phyloP scores from a whole-genome alignment of 1,140 invertebrate species.

The Cotesia glomerata region DNA sequence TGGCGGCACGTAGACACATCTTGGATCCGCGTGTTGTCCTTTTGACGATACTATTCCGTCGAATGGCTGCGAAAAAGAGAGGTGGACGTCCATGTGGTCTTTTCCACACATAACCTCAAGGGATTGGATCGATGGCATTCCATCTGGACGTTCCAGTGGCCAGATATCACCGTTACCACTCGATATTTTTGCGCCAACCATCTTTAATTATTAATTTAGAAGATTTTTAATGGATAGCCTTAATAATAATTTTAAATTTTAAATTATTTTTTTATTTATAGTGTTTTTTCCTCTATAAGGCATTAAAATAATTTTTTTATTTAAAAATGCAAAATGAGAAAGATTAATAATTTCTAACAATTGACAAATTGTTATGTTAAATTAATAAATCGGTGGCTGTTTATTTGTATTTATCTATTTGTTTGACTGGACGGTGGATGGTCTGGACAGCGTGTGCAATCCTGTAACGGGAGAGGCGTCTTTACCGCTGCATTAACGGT shows the following conservation, averaged over 20 bases:
- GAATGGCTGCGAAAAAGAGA: constrained; percentile 89
- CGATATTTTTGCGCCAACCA: constrained; percentile 55
- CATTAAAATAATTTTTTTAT: too few relatives aligned
- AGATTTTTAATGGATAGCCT: not conserved
- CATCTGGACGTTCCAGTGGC: constrained; percentile 78
- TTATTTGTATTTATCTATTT: too few relatives aligned
- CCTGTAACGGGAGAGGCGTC: constrained; percentile 62
- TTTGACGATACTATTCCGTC: constrained; percentile 94
- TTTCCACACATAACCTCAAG: constrained; percentile 93
- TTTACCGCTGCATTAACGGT: constrained; percentile 66
- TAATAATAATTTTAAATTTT: too few relatives aligned
- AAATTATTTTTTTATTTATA: too few relatives aligned
- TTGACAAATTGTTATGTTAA: too few relatives aligned
- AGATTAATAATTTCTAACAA: too few relatives aligned
- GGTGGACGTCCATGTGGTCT: constrained; percentile 92
- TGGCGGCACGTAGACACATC: constrained; percentile 90
- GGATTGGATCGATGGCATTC: constrained; percentile 82
- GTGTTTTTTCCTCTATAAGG: too few relatives aligned
- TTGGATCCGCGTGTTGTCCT: constrained; percentile 81
- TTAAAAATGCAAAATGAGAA: too few relatives aligned
- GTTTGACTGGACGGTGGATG: not conserved
- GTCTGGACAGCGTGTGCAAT: constrained; percentile 40
- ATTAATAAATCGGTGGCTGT: too few relatives aligned
- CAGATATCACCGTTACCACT: constrained; percentile 72
- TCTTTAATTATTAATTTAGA: constrained; percentile 37